These are phyloP conservation scores for Drosophila pandora DNA, from an alignment of 1,140 invertebrate genomes.

Conservation along the genomic window DNA sequence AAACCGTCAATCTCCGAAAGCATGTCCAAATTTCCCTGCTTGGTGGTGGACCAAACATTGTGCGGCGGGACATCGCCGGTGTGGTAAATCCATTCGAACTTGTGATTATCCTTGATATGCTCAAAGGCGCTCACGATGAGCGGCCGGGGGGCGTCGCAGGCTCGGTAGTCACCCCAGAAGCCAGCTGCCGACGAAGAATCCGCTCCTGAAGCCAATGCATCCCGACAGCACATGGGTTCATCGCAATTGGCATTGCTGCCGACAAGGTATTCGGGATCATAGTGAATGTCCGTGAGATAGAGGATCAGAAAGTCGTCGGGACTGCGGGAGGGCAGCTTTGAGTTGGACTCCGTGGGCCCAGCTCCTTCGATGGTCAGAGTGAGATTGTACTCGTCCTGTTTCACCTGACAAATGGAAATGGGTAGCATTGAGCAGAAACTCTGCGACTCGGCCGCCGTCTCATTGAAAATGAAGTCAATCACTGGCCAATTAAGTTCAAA, in stretches of 20 bases:
- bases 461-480: slow-evolving; percentile 60
- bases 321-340: slow-evolving; percentile 35
- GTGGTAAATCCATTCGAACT: slow-evolving; percentile 91
- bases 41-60: slow-evolving; percentile 91
- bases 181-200: slow-evolving; percentile 84
- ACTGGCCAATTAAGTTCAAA: slow-evolving; percentile 81
- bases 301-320: slow-evolving; percentile 85
- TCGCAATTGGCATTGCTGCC: slow-evolving; percentile 87
- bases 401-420: slow-evolving; percentile 56
- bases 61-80: slow-evolving; percentile 94
- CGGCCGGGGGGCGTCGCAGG: slow-evolving; percentile 89
- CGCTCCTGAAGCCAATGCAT: slow-evolving; percentile 22
- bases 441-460: slow-evolving; percentile 52
- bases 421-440: slow-evolving; percentile 72
- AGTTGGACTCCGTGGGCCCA: slow-evolving; percentile 41
- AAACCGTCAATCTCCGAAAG: slow-evolving; percentile 86
- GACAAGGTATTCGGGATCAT: slow-evolving; percentile 89
- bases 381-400: slow-evolving; percentile 54
- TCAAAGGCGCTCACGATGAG: slow-evolving; percentile 86
- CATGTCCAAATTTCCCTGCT: slow-evolving; percentile 87
- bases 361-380: slow-evolving; percentile 51
- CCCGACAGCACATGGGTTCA: slow-evolving; percentile 91
- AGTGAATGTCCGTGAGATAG: slow-evolving; percentile 93
- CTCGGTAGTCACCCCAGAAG: slow-evolving; percentile 90
- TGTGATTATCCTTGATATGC: slow-evolving; percentile 85